Percentiles rank a stretch among this genome's conserved stretches.
Evolutionary conservation across 2,888 invertebrate genomes (phyloP).

Genomic region (Nephrotoma guestfalica): DNA sequence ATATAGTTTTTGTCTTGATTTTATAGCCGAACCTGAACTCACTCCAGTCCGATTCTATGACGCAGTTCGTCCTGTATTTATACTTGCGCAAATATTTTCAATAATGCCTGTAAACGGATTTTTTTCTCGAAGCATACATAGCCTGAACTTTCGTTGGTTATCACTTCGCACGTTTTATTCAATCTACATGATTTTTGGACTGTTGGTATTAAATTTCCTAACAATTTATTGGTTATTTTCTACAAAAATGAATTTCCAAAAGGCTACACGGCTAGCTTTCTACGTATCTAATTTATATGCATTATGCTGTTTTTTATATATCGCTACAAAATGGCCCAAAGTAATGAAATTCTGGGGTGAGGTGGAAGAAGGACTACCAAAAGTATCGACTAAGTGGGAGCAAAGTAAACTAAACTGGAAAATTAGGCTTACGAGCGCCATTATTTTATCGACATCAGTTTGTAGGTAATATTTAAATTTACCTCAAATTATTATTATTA

Average conservation of each 20-base stretch:
- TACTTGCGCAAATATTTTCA: constrained; percentile 28
- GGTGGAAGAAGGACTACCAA: constrained; percentile 24
- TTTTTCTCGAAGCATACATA: constrained; percentile 22
- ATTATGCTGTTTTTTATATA: constrained; percentile 22
- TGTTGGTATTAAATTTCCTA: neutral
- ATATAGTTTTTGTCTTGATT: neutral
- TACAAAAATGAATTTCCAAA: neutral
- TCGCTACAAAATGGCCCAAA: constrained; percentile 32
- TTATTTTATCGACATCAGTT: neutral
- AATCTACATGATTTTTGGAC: neutral
- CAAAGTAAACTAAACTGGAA: constrained; percentile 7
- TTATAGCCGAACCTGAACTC: neutral
- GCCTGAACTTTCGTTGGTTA: constrained; percentile 16
- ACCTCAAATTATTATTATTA: neutral
- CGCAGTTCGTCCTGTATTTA: constrained; percentile 15
- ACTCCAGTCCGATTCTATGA: constrained; percentile 8
- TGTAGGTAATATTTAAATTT: neutral
- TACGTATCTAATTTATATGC: constrained; percentile 2
- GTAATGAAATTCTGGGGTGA: constrained; percentile 28
- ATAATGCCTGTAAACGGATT: constrained; percentile 31
- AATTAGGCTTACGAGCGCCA: neutral
- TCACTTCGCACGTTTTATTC: constrained; percentile 8
- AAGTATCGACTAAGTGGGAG: constrained; percentile 10
- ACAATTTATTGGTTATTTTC: constrained; percentile 1
- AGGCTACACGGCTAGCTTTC: neutral